Evolutionary conservation across 2,888 invertebrate genomes (phyloP).

Genomic region (Dioctria rufipes): DNA sequence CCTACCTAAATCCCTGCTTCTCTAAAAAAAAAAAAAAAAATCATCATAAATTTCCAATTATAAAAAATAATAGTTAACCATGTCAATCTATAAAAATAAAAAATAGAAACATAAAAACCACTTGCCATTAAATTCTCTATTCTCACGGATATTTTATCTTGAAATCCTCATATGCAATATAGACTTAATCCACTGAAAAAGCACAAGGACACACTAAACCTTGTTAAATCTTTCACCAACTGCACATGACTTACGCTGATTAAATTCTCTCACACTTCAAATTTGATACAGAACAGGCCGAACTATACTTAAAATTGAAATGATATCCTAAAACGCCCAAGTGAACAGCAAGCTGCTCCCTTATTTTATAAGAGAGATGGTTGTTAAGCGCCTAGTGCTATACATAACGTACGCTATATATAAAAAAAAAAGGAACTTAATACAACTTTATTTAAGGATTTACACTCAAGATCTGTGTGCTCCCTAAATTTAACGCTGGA

Average conservation of each 20-base stretch:
- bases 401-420: conserved; percentile 25
- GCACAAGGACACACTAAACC: conserved; percentile 1
- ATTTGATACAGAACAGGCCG: conserved; percentile 12
- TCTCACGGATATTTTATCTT: too few species aligned
- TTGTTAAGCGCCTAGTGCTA: not conserved
- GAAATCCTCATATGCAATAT: not conserved
- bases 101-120: too few species aligned
- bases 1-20: too few species aligned
- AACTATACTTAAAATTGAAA: conserved; percentile 29
- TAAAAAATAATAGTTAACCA: too few species aligned
- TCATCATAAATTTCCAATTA: too few species aligned
- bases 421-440: conserved; percentile 40
- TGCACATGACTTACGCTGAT: conserved; percentile 51
- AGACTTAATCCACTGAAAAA: not conserved
- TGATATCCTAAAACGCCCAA: conserved; percentile 18
- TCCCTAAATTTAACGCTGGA: conserved; percentile 49
- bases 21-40: too few species aligned
- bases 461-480: conserved; percentile 48
- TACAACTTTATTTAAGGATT: conserved; percentile 56
- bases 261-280: conserved; percentile 17
- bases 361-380: not conserved
- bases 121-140: too few species aligned
- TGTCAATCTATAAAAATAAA: too few species aligned
- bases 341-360: conserved; percentile 37
- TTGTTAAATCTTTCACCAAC: conserved; percentile 44